Base-by-base conservation (phyloP, 2,888 invertebrate species). In the Drosophila infuscata region DNA sequence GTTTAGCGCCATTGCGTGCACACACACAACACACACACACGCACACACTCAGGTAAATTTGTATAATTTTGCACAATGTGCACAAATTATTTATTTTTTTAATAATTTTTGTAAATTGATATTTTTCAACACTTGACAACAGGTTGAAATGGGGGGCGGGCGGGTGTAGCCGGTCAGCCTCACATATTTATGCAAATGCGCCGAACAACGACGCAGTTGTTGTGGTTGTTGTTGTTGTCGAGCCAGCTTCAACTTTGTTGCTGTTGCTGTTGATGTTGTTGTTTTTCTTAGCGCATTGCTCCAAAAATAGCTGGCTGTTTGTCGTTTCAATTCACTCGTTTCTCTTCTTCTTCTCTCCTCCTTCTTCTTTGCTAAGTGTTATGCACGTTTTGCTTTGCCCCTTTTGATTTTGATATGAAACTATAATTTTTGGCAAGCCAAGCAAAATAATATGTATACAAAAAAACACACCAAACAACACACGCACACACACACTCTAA, bases 101-200 rank as follows among this genome's bases (percentile, higher is more conserved):
- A 15, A 25, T 46, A 15, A 11, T 54, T 29, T 29, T n/a, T 38
- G 29, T 54, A 38, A 38, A 56, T 70, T 63, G 61, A 52, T 76
- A 63, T 65, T 71, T 73, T 80, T 76, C 64, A 72, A 68, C 81
- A 78, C 78, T 80, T 80, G 61, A 70, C 49, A 57, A 66, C 63
- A 58, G 66, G 62, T 61, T 49, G 57, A 8, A 32, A 53, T n/a
- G 57, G 36, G n/a, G 53, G 36, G 38, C 60, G 48, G 20, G 25
- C 48, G 43, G 36, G 57, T 35, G 43, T 46, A 25, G 46, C 15
- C 12, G 62, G 35, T 43, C 56, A 58, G 66, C 70, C 38, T 81
- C 66, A 81, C 79, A 79, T 79, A 79, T 81, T 79, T 81, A 79
- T 82, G 83, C 76, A 82, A 81, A 79, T 82, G 74, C 66, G 76